A percentile compares a stretch with the other conserved stretches of the same genome.
These are phyloP conservation scores for Taenaris catops DNA, from an alignment of 2,888 invertebrate species.

Conservation along the genomic window DNA sequence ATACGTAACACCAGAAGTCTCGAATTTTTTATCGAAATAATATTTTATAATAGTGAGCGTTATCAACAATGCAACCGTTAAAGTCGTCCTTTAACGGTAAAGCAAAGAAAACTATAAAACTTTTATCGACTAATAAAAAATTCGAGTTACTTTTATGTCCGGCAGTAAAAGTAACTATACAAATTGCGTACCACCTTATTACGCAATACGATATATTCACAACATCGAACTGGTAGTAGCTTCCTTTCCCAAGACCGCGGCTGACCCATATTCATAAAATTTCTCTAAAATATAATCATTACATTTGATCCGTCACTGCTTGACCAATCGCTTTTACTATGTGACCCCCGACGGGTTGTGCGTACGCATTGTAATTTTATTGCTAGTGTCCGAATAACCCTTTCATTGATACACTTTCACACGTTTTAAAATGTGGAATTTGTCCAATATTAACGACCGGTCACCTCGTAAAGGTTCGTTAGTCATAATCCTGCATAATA, in stretches of 20 bases:
- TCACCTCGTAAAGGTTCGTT: slow-evolving; percentile 59
- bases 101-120: slow-evolving; percentile 6
- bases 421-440: slow-evolving; percentile 67
- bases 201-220: slow-evolving; percentile 19
- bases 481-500: slow-evolving; percentile 58
- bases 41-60: too few species aligned
- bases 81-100: slow-evolving; percentile 1
- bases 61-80: too few species aligned
- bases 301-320: slow-evolving; percentile 56
- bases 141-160: slow-evolving; percentile 10
- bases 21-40: too few species aligned
- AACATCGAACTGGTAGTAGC: slow-evolving; percentile 18
- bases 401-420: slow-evolving; percentile 68
- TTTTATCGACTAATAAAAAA: slow-evolving; percentile 3
- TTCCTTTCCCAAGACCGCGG: slow-evolving; percentile 68
- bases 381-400: slow-evolving; percentile 42
- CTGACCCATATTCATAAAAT: slow-evolving; percentile 63
- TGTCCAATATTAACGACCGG: slow-evolving; percentile 53
- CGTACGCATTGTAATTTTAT: slow-evolving; percentile 48
- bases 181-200: slow-evolving; percentile 17
- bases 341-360: slow-evolving; percentile 50
- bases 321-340: slow-evolving; percentile 68
- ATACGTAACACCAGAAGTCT: too few species aligned
- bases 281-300: slow-evolving; percentile 48
- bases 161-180: slow-evolving; percentile 14